Conservation (phyloP, 2,888 invertebrate genomes). For the Drosophila seclusa region DNA sequence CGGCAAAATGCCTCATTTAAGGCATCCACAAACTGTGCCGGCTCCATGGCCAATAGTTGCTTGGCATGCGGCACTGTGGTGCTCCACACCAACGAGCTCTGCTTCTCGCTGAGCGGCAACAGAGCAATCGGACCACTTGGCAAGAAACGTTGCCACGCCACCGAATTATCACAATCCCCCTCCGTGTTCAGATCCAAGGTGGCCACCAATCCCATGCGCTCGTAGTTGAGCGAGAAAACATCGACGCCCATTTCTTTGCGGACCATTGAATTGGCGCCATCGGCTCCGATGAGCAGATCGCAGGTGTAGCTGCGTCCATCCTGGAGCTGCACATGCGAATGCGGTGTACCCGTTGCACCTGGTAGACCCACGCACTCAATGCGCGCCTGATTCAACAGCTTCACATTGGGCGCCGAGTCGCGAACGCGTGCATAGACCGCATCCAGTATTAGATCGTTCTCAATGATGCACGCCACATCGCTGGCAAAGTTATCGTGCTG, state of each 20-base stretch:
- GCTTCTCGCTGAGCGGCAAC: slow-evolving; percentile 91
- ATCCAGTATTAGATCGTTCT: slow-evolving; percentile 94
- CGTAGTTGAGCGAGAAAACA: slow-evolving; percentile 93
- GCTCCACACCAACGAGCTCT: slow-evolving; percentile 98
- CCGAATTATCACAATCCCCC: slow-evolving; percentile 90
- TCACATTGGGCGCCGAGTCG: slow-evolving; percentile 86
- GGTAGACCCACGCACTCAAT: slow-evolving; percentile 89
- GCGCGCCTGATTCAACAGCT: slow-evolving; percentile 89
- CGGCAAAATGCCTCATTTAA: slow-evolving; percentile 91
- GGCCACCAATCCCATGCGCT: slow-evolving; percentile 96
- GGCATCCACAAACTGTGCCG: slow-evolving; percentile 93
- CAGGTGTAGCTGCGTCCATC: slow-evolving; percentile 89
- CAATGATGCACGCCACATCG: slow-evolving; percentile 95
- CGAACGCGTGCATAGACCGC: slow-evolving; percentile 89
- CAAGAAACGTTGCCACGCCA: slow-evolving; percentile 98
- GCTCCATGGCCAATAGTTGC: slow-evolving; percentile 88
- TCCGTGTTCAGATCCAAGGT: slow-evolving; percentile 91
- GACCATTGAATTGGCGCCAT: slow-evolving; percentile 96
- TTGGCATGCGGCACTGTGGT: slow-evolving; percentile 91
- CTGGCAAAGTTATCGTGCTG: slow-evolving; percentile 89
- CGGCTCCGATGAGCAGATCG: slow-evolving; percentile 94
- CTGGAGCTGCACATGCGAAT: slow-evolving; percentile 87
- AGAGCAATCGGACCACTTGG: slow-evolving; percentile 96
- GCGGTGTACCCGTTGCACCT: slow-evolving; percentile 73
- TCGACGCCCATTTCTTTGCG: slow-evolving; percentile 92